phyloP scores from a whole-genome alignment of 2,888 invertebrate genomes.

The Sinotaia quadrata region DNA sequence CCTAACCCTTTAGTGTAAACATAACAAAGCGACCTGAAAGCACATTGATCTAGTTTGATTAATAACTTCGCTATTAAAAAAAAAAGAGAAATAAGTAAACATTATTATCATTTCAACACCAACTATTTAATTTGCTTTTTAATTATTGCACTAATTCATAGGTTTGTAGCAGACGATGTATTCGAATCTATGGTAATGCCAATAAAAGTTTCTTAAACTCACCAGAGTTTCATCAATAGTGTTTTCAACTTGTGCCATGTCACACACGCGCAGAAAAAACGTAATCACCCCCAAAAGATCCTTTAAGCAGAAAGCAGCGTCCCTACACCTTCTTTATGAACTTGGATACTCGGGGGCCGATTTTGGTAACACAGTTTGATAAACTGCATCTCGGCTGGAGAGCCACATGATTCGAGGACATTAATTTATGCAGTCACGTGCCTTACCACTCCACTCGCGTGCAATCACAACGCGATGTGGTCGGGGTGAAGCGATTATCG shows the following conservation, averaged over 20 bases:
- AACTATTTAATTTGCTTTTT: too few species aligned
- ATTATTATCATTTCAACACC: too few species aligned
- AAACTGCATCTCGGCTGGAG: constrained; percentile 51
- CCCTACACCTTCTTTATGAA: constrained; percentile 23
- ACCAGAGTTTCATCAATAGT: constrained; percentile 38
- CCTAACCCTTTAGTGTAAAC: too few species aligned
- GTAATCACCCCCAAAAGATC: background rate
- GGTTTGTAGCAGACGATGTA: constrained; percentile 4
- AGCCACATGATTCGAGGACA: constrained; percentile 54
- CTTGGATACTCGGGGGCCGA: constrained; percentile 37
- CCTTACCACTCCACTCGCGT: constrained; percentile 36
- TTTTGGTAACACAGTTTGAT: constrained; percentile 49
- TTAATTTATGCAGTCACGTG: constrained; percentile 60
- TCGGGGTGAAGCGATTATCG: constrained; percentile 24
- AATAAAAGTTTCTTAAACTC: constrained; percentile 19
- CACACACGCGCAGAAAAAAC: background rate
- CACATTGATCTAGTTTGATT: too few species aligned
- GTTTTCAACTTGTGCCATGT: constrained; percentile 38
- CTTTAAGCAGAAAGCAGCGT: background rate
- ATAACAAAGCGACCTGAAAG: too few species aligned
- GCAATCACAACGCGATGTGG: constrained; percentile 31
- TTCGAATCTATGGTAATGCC: background rate
- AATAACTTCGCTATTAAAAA: too few species aligned
- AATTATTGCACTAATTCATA: too few species aligned
- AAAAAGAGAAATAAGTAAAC: too few species aligned